Evolutionary conservation across 2,113 vertebrate species (phyloP), one percentile per base, ranked within the genome.

Genomic region (Mionectes macconnelli): DNA sequence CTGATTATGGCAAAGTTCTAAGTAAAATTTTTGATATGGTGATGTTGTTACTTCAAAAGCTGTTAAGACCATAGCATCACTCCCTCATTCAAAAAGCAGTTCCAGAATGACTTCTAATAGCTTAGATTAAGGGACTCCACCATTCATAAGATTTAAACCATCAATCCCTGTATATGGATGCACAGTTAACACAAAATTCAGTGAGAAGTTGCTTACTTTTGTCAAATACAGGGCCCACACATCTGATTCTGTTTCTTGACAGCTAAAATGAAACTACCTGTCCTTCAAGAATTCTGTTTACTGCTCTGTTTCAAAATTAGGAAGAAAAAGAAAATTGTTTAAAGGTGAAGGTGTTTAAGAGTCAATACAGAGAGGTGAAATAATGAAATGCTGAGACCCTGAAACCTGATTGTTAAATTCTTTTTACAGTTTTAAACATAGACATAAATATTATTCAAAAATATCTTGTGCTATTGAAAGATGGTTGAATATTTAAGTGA

Each of bases 81-180:
- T 66, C 17, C 5, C 2, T 59, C 20, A 55, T 42, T 72, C 8
- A 30, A 73, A 87, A 81, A 37, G 6, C 53, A 40, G 6, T 28
- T 9, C 18, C 27, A 84, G 10, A 81, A 47, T 81, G 13, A 42
- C 10, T 89, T 74, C 15, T 2, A 3, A 24, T 35, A 56, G 2
- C 10, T 33, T 25, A 33, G 8, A 28, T 42, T 56, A 56, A 66
- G 8, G 5, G 4, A 17, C 6, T 42, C 2, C 56, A 10, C 10
- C 25, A 30, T 1, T 23, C 23, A 18, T 17, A 55, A 23, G 4
- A 21, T n/a, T 80, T 60, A 73, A 49, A 5, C 24, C 20, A 77
- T 9, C 20, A 64, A 5, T 55, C 11, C 15, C 33, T 3, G 3
- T 23, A 84, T 84, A 59, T 2, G 77, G 21, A 63, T 0, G 1